A percentile compares a stretch with the other conserved stretches of the same genome.
These are phyloP conservation scores for Stegodyphus mimosarum DNA, from an alignment of 1,140 invertebrate species.

Conservation along the genomic window DNA sequence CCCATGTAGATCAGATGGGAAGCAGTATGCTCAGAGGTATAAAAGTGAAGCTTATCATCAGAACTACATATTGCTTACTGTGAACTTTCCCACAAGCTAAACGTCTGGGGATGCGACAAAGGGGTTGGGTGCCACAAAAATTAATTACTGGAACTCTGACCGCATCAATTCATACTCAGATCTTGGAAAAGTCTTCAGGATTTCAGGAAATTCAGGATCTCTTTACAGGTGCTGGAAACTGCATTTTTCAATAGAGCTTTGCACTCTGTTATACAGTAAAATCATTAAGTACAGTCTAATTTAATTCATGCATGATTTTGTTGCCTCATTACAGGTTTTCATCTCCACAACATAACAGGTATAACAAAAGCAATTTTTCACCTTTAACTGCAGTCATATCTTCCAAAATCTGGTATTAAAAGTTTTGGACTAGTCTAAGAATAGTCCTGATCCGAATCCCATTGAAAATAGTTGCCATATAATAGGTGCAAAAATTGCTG, in stretches of 20 bases:
- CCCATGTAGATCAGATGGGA: neutral
- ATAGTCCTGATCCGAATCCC: neutral
- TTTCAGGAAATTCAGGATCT: neutral
- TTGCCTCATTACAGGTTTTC: conserved; percentile 8
- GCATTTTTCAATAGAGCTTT: conserved; percentile 9
- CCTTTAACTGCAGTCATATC: neutral
- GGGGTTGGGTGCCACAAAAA: no score
- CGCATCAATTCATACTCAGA: neutral
- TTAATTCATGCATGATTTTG: conserved; percentile 12
- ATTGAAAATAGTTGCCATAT: conserved; percentile 37
- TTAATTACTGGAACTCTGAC: neutral
- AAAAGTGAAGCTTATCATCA: conserved; percentile 14
- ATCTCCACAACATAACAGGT: conserved; percentile 12
- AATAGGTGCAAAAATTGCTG: conserved; percentile 31
- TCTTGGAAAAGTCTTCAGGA: neutral
- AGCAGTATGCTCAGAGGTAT: neutral
- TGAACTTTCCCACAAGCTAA: neutral
- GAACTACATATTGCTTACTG: conserved; percentile 2
- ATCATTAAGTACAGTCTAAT: conserved; percentile 10
- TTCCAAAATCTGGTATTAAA: neutral
- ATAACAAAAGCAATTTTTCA: neutral
- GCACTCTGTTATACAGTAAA: conserved; percentile 6
- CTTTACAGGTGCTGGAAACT: conserved; percentile 4
- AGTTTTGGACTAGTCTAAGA: neutral
- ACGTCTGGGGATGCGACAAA: neutral